Conservation (phyloP, 1,140 invertebrate species). For the Macrobrachium nipponense region DNA sequence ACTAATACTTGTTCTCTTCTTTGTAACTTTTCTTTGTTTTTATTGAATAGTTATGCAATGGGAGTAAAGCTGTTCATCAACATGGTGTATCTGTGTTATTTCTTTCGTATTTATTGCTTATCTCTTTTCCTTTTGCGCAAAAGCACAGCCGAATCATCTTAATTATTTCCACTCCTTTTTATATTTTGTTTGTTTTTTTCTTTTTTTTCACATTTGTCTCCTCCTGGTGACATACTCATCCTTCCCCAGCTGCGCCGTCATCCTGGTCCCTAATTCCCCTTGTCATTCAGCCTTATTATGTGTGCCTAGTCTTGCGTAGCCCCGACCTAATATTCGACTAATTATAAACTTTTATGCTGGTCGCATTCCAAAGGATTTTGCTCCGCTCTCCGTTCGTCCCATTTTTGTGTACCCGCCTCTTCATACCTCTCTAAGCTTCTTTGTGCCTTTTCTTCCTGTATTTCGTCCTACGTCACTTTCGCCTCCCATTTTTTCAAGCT, state of each 20-base stretch:
- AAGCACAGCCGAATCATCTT: too few relatives aligned
- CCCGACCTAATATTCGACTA: too few relatives aligned
- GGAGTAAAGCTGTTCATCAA: too few relatives aligned
- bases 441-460: background rate
- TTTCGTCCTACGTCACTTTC: background rate
- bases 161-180: background rate
- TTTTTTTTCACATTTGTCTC: constrained; percentile 1
- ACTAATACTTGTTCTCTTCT: too few relatives aligned
- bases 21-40: too few relatives aligned
- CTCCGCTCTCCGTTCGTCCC: background rate
- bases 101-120: background rate
- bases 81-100: background rate
- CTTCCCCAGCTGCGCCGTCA: too few relatives aligned
- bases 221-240: background rate
- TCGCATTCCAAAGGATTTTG: too few relatives aligned
- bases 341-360: too few relatives aligned
- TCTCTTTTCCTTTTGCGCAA: background rate
- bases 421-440: background rate
- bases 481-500: background rate
- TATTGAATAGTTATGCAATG: too few relatives aligned
- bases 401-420: background rate
- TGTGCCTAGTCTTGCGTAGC: background rate
- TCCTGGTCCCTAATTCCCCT: background rate
- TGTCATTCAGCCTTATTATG: background rate
- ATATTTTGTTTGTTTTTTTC: background rate